Evolutionary conservation across 2,888 invertebrate genomes (phyloP), one percentile per base, ranked within the genome.

Genomic region (Gibbula magus): DNA sequence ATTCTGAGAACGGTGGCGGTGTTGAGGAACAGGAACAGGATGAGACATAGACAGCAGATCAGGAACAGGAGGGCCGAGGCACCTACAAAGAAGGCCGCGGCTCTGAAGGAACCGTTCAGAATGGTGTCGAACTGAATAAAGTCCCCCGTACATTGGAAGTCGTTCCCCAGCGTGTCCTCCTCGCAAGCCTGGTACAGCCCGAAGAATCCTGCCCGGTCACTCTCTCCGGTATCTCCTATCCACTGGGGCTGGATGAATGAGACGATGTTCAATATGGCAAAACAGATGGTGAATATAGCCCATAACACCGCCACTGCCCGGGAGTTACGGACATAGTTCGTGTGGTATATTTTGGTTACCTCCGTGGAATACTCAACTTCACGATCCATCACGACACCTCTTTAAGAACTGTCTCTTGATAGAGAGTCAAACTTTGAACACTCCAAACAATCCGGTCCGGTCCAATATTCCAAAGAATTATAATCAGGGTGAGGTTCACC

Each of bases 201-300:
- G 91, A 99, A 96, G 93, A 97, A 96, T 78, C 98, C 98, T 0
- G 97, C 96, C 90, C 96, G 96, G 87, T 97, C 96, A 84, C 96
- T 96, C 13, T 86, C 88, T 13, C 84, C 84, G 4, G 93, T 92
- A 81, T 93, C 93, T 0, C 93, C 93, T 53, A 94, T 91, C 93
- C 93, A 93, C 77, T 93, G 92, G 66, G 98, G 98, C 83, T 98
- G 98, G 81, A 99, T 96, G 93, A 99, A 98, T 4, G 98, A 97
- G 51, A 99, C 97, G 87, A 97, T 96, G 90, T 96, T 96, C 91
- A 99, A 97, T 91, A 99, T 98, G 85, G 97, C 97, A 93, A 97
- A 98, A 94, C 98, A 98, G 92, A 99, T 96, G 86, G 98, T 97
- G 94, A 99, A 98, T 92, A 99, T 97, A 84, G 97, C 98, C 99